phyloP scores from a whole-genome alignment of 2,888 invertebrate genomes.

The Netelia virgata region DNA sequence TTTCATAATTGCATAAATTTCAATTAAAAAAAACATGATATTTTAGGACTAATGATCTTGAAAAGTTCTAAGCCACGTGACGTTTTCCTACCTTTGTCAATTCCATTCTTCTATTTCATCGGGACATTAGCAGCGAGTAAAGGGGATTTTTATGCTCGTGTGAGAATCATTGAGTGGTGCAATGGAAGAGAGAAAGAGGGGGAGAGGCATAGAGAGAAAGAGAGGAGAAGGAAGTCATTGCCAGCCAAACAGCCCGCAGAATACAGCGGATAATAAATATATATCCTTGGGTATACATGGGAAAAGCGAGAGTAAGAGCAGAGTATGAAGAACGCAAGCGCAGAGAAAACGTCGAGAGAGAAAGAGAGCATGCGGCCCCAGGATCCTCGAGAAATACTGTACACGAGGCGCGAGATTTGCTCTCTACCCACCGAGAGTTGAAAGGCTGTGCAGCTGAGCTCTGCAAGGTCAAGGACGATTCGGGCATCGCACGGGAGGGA shows the following conservation, averaged over 20 bases:
- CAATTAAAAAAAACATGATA: too few relatives aligned
- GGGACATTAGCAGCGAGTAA: neutral
- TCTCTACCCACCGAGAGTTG: constrained; percentile 65
- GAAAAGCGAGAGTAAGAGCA: constrained; percentile 25
- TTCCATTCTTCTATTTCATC: neutral
- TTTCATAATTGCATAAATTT: too few relatives aligned
- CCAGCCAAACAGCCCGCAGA: constrained; percentile 52
- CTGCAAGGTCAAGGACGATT: constrained; percentile 79
- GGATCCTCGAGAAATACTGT: constrained; percentile 71
- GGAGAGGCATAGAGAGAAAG: constrained; percentile 11
- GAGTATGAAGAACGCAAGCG: constrained; percentile 48
- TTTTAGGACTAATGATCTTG: too few relatives aligned
- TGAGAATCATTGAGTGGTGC: constrained; percentile 16
- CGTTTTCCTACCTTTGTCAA: neutral
- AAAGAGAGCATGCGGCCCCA: constrained; percentile 68
- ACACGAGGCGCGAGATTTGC: constrained; percentile 44
- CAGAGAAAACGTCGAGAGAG: constrained; percentile 49
- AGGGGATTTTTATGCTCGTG: constrained; percentile 49
- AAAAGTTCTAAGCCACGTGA: neutral
- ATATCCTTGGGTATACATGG: constrained; percentile 35
- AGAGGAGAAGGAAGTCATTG: constrained; percentile 19
- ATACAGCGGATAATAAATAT: constrained; percentile 35
- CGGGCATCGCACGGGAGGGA: constrained; percentile 59
- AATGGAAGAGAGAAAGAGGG: constrained; percentile 7
- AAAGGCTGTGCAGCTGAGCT: constrained; percentile 70